These are phyloP conservation scores for Diplazon laetatorius DNA, from an alignment of 2,888 invertebrate species.

Conservation along the genomic window DNA sequence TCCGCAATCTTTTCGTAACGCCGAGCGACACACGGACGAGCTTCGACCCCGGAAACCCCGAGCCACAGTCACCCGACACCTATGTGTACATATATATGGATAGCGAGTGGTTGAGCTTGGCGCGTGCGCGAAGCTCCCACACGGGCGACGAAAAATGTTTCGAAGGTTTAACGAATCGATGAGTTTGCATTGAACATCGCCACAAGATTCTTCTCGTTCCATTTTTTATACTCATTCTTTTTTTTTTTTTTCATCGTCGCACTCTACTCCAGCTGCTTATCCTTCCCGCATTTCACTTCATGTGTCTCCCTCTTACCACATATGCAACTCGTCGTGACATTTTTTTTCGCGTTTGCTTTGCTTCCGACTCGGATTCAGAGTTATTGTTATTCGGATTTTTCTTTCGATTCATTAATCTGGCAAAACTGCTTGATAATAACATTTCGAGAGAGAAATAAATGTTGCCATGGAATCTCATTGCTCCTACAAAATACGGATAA, in stretches of 20 bases:
- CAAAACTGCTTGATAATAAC: no score
- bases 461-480: no score
- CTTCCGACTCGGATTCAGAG: no score
- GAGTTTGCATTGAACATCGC: constrained; percentile 79
- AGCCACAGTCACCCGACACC: no score
- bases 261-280: constrained; percentile 28
- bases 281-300: constrained; percentile 23
- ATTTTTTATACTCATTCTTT: constrained; percentile 1
- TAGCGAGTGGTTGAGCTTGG: constrained; percentile 36
- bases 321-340: constrained; percentile 42
- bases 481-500: no score
- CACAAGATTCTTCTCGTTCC: constrained; percentile 52
- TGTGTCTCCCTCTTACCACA: not conserved
- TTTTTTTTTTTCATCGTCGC: constrained; percentile 2
- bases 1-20: constrained; percentile 72
- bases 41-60: constrained; percentile 25
- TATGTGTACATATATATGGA: not conserved
- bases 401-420: no score
- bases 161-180: constrained; percentile 75
- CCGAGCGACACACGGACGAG: constrained; percentile 36
- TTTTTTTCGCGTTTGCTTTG: no score
- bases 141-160: constrained; percentile 74
- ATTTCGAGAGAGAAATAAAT: no score
- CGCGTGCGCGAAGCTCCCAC: constrained; percentile 65
- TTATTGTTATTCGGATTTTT: no score